A percentile compares a stretch with the other conserved stretches of the same genome.
Conservation (phyloP, 64 coral and sea anemone species). For the Trachythela sp. region DNA sequence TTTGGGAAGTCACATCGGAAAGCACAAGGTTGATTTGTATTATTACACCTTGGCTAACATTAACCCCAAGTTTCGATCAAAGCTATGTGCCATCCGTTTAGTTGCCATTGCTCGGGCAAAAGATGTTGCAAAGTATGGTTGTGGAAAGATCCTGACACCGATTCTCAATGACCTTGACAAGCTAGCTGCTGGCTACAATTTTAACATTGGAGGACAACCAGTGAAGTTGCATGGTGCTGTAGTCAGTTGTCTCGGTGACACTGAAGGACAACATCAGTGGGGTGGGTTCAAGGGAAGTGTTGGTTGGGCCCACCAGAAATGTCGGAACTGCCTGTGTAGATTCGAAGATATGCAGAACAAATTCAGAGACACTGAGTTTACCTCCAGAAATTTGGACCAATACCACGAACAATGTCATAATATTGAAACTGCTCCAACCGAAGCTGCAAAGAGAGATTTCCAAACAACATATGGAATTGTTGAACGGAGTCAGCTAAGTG, state of each 20-base stretch:
- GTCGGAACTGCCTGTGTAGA: constrained; percentile 42
- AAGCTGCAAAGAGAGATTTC: constrained; percentile 28
- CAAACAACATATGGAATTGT: constrained; percentile 49
- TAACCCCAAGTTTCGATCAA: constrained; percentile 33
- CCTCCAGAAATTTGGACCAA: constrained; percentile 10
- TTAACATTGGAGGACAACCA: constrained; percentile 5
- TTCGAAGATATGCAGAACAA: constrained; percentile 53
- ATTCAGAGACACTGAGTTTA: constrained; percentile 48
- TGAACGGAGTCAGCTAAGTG: background rate
- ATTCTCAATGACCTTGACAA: constrained; percentile 36
- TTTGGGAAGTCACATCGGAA: background rate
- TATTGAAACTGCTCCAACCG: constrained; percentile 43
- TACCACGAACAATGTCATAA: constrained; percentile 21
- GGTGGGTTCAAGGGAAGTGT: constrained; percentile 58
- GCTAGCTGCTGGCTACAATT: constrained; percentile 20
- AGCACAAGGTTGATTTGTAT: constrained; percentile 50
- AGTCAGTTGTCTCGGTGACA: constrained; percentile 47
- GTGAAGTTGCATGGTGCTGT: constrained; percentile 41
- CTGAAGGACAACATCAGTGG: constrained; percentile 22
- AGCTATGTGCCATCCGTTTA: constrained; percentile 45
- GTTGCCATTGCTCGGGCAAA: constrained; percentile 11
- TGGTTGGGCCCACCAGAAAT: constrained; percentile 47
- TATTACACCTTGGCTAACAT: constrained; percentile 55
- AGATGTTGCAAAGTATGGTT: constrained; percentile 18
- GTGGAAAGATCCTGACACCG: constrained; percentile 37